phyloP scores from a whole-genome alignment of 2,888 invertebrate genomes.

The Mesochorus sp. region DNA sequence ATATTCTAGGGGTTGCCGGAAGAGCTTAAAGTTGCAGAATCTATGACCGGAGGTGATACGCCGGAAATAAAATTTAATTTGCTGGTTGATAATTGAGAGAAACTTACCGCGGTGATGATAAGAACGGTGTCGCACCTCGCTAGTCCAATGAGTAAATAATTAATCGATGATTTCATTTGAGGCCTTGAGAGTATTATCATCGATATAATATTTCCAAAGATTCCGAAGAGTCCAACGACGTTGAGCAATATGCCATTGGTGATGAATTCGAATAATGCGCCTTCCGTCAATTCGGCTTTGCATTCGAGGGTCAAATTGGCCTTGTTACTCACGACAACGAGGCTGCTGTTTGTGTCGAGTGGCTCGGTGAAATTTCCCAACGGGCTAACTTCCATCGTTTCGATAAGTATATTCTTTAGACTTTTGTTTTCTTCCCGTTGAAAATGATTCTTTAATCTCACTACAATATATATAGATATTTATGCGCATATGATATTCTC shows the following conservation, averaged over 20 bases:
- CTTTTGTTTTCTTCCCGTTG: neutral
- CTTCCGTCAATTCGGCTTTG: constrained; percentile 73
- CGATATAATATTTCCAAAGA: constrained; percentile 94
- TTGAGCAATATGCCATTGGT: constrained; percentile 92
- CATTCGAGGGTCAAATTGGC: constrained; percentile 63
- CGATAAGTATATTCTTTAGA: neutral
- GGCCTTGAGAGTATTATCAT: constrained; percentile 95
- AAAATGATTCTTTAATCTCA: neutral
- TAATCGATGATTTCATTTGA: constrained; percentile 98
- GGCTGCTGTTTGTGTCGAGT: constrained; percentile 37
- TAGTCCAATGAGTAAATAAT: constrained; percentile 95
- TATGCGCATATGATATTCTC: constrained; percentile 1
- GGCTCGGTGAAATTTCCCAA: constrained; percentile 61
- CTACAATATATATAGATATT: neutral
- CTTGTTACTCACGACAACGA: constrained; percentile 1
- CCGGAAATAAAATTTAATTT: too few species aligned
- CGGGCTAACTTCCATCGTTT: constrained; percentile 63
- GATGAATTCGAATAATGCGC: constrained; percentile 89
- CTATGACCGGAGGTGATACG: too few species aligned
- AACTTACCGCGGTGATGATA: constrained; percentile 85
- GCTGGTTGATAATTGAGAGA: neutral
- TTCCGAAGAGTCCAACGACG: constrained; percentile 90
- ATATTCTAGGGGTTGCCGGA: neutral
- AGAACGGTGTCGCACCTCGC: constrained; percentile 96
- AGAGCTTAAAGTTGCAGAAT: too few species aligned